Conservation (phyloP, 2,113 vertebrate species). For the Nerophis ophidion region DNA sequence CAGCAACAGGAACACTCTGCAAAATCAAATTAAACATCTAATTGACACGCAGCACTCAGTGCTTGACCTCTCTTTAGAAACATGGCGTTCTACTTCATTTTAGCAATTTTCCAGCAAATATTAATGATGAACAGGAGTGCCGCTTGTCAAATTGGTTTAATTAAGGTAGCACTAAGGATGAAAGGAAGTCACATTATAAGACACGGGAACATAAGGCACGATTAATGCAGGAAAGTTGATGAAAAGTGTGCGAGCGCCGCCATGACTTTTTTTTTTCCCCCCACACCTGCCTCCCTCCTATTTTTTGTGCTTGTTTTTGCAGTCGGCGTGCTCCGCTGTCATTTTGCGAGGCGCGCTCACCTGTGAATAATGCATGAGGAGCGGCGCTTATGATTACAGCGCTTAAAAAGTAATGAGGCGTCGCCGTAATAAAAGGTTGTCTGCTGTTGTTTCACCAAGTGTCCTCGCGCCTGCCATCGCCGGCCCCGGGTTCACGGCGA, state of each 20-base stretch:
- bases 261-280: conserved; percentile 31
- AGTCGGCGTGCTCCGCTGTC: conserved; percentile 39
- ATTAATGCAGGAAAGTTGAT: conserved; percentile 34
- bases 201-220: conserved; percentile 9
- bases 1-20: conserved; percentile 2
- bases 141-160: conserved; percentile 25
- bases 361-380: conserved; percentile 71
- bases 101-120: conserved; percentile 18
- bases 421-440: conserved; percentile 63
- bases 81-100: conserved; percentile 23
- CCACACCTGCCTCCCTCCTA: conserved; percentile 31
- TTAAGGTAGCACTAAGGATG: conserved; percentile 28
- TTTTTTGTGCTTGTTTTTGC: conserved; percentile 45
- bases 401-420: conserved; percentile 74
- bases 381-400: conserved; percentile 64
- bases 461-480: conserved; percentile 48
- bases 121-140: conserved; percentile 24
- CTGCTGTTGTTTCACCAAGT: conserved; percentile 66
- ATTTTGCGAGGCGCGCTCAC: conserved; percentile 56
- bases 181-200: conserved; percentile 11
- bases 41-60: conserved; percentile 20
- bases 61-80: conserved; percentile 29
- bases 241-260: conserved; percentile 12
- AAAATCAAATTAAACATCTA: conserved; percentile 31
- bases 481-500: conserved; percentile 52